Conservation (phyloP, 2,113 vertebrate species). For the Barnardius zonarius region DNA sequence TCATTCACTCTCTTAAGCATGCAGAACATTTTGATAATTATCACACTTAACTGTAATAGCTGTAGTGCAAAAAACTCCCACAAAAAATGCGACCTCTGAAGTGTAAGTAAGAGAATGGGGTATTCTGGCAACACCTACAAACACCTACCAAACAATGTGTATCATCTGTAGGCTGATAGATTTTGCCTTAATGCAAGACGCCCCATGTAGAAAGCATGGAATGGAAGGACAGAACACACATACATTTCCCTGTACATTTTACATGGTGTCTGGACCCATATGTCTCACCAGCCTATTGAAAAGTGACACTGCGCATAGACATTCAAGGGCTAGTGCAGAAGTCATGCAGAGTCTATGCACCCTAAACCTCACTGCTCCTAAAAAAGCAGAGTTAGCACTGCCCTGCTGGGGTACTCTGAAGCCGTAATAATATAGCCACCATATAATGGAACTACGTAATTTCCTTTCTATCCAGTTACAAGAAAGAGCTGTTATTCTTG, state of each 20-base stretch:
- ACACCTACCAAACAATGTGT: not conserved
- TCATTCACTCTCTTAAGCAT: not conserved
- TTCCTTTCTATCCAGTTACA: not conserved
- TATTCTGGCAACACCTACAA: not conserved
- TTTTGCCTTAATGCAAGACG: not conserved
- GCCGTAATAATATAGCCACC: not conserved
- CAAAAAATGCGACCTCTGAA: not conserved
- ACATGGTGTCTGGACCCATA: rapidly evolving
- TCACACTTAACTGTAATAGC: not conserved
- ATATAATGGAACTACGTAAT: not conserved
- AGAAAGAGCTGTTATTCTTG: not conserved
- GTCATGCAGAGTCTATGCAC: not conserved
- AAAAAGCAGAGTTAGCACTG: not conserved
- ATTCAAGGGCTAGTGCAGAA: not conserved
- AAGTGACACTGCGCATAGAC: rapidly evolving
- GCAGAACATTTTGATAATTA: not conserved
- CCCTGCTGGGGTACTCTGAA: not conserved
- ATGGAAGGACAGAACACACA: rapidly evolving
- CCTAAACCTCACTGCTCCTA: not conserved
- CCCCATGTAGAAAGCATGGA: rapidly evolving
- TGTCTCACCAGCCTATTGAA: not conserved
- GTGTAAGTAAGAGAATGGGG: not conserved
- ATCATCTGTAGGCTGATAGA: not conserved
- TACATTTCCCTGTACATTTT: not conserved
- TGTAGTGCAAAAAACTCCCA: not conserved